These are phyloP conservation scores for Chlorodrepanis virens DNA, from an alignment of 2,113 vertebrate genomes.

Conservation along the genomic window DNA sequence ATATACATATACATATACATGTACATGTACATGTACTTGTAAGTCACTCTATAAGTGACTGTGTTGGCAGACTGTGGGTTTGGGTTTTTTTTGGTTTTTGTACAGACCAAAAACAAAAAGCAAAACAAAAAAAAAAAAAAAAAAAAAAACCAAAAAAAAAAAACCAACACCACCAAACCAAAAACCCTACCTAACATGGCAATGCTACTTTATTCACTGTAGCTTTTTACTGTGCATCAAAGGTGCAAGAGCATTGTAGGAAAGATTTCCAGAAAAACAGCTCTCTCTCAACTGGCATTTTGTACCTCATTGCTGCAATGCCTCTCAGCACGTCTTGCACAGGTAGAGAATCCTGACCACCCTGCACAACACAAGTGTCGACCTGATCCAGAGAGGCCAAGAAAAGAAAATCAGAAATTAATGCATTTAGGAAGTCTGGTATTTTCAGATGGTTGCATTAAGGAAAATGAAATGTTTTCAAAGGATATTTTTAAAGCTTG, in stretches of 20 bases:
- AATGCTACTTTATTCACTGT: not conserved
- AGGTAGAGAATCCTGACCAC: not conserved
- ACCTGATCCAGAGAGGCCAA: not conserved
- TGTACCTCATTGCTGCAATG: not conserved
- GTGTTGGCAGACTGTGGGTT: not conserved
- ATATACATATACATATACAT: no score
- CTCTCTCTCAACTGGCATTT: not conserved
- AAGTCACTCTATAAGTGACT: not conserved
- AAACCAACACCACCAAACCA: no score
- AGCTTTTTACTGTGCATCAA: not conserved
- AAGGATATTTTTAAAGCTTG: not conserved
- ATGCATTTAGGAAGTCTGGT: not conserved
- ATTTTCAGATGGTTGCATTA: not conserved
- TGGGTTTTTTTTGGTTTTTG: not conserved
- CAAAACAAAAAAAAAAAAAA: not conserved
- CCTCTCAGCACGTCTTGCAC: not conserved
- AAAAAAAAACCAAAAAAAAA: no score
- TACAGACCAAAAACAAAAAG: not conserved
- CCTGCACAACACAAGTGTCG: not conserved
- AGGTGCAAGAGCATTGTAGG: not conserved
- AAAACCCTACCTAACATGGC: not conserved
- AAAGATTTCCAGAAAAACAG: not conserved
- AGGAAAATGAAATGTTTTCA: not conserved
- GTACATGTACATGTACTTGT: not conserved
- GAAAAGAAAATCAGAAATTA: not conserved